These are phyloP conservation scores for Altica lythri DNA, from an alignment of 2,888 invertebrate genomes.

Conservation along the genomic window DNA sequence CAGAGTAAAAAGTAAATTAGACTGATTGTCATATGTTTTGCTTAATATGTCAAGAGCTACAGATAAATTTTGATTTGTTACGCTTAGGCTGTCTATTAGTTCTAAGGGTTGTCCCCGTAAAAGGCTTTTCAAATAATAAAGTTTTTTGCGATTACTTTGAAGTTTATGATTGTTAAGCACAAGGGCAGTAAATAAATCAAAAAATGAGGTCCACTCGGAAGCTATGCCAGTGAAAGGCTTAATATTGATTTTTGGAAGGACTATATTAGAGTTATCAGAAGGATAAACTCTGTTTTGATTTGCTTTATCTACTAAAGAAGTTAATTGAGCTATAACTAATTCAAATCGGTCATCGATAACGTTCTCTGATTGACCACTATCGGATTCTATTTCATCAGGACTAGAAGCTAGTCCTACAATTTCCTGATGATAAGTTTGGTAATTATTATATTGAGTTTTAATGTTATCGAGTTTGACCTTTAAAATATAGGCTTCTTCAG, in stretches of 20 bases:
- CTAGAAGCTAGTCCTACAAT: background rate
- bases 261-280: background rate
- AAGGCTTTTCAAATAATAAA: conserved; percentile 2
- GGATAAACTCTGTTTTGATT: background rate
- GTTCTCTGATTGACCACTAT: background rate
- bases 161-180: conserved; percentile 3
- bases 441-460: background rate
- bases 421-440: background rate
- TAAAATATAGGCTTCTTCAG: conserved; percentile 1
- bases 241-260: conserved; percentile 7
- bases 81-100: conserved; percentile 1
- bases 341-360: conserved; percentile 2
- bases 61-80: conserved; percentile 8
- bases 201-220: conserved; percentile 1
- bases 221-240: background rate
- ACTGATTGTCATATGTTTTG: background rate
- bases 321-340: conserved; percentile 1
- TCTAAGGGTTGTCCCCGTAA: conserved; percentile 1
- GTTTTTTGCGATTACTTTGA: conserved; percentile 1
- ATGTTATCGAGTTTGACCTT: conserved; percentile 5
- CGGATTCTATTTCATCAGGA: background rate
- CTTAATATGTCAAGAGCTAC: conserved; percentile 1
- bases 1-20: background rate
- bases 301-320: conserved; percentile 1
- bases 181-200: conserved; percentile 5